phyloP scores from a whole-genome alignment of 2,797 vertebrate genomes.

The Erethizon dorsatum region DNA sequence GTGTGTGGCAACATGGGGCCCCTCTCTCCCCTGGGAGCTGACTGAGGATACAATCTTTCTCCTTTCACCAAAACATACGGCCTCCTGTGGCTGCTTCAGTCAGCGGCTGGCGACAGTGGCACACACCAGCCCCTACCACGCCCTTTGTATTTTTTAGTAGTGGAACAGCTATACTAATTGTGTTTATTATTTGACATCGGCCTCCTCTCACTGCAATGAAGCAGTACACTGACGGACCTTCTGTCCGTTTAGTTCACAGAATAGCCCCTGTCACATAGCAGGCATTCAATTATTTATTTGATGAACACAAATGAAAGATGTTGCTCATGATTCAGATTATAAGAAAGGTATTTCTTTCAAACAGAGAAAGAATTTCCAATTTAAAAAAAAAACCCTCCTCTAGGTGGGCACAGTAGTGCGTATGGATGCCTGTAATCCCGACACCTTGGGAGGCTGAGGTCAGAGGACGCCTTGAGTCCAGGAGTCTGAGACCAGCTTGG shows the following conservation, averaged over 20 bases:
- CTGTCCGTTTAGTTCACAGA: background rate
- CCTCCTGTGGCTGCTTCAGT: background rate
- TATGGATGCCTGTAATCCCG: background rate
- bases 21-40: background rate
- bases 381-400: background rate
- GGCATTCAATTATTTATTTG: slow-evolving; percentile 21
- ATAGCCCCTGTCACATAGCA: background rate
- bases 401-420: background rate
- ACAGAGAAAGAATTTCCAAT: slow-evolving; percentile 27
- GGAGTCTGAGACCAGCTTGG: background rate
- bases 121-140: background rate
- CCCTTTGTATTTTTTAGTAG: background rate
- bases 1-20: too few species aligned
- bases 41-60: background rate
- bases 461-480: background rate
- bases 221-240: background rate
- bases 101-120: background rate
- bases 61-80: background rate
- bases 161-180: background rate
- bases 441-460: background rate
- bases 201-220: background rate
- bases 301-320: slow-evolving; percentile 9
- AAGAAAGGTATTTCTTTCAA: slow-evolving; percentile 13
- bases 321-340: slow-evolving; percentile 8
- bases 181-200: background rate